These are phyloP conservation scores for Sminthurides aquaticus DNA, from an alignment of 2,888 invertebrate genomes.

Conservation along the genomic window DNA sequence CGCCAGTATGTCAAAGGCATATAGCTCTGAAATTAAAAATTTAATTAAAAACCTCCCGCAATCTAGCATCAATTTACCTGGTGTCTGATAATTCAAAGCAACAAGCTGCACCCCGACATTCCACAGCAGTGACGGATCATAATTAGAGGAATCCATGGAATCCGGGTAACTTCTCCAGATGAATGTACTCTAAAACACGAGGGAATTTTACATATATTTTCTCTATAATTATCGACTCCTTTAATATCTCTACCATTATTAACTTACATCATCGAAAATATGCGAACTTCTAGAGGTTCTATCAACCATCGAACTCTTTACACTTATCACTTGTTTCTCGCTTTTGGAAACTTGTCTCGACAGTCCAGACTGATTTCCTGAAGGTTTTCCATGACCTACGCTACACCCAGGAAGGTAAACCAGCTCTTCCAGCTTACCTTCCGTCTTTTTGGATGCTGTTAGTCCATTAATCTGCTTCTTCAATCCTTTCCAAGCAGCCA, in stretches of 20 bases:
- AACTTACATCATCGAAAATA: background rate
- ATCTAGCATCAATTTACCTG: background rate
- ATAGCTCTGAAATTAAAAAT: too few relatives aligned
- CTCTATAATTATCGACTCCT: too few relatives aligned
- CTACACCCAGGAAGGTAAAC: background rate
- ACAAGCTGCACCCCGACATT: background rate
- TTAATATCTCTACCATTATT: background rate
- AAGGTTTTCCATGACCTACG: background rate
- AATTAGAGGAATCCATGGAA: background rate
- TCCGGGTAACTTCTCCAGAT: background rate
- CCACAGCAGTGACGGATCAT: background rate
- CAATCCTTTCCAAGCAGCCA: too few relatives aligned
- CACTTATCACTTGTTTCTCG: background rate
- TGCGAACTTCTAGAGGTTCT: background rate
- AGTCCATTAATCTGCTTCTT: background rate
- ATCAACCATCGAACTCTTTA: too few relatives aligned
- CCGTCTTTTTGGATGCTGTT: background rate
- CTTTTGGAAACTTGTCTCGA: background rate
- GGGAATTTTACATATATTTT: too few relatives aligned
- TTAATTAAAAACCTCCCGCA: too few relatives aligned
- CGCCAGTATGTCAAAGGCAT: too few relatives aligned
- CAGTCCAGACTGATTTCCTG: background rate
- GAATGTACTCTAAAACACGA: background rate
- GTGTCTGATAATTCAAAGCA: background rate
- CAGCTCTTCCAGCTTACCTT: background rate